phyloP scores from a whole-genome alignment of 2,888 invertebrate species.

The Hydropsyche betteni region DNA sequence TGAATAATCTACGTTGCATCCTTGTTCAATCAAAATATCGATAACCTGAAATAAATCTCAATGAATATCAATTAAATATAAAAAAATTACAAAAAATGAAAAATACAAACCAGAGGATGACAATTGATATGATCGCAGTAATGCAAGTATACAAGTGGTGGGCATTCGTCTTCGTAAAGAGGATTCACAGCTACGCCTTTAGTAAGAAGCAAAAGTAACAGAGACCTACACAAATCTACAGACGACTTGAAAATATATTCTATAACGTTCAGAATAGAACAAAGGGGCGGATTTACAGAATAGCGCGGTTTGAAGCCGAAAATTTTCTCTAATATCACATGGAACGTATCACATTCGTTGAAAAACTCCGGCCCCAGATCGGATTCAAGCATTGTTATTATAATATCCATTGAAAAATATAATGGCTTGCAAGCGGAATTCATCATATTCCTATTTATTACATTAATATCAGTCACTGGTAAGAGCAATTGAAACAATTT shows the following conservation, averaged over 20 bases:
- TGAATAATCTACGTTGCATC: constrained; percentile 62
- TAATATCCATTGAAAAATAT: constrained; percentile 60
- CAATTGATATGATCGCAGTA: constrained; percentile 57
- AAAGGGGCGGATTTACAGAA: constrained; percentile 59
- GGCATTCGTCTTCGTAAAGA: constrained; percentile 59
- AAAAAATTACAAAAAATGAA: neutral
- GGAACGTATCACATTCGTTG: constrained; percentile 58
- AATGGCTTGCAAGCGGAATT: constrained; percentile 61
- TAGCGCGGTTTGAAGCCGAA: constrained; percentile 57
- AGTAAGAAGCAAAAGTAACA: constrained; percentile 60
- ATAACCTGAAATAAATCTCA: constrained; percentile 57
- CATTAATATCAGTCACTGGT: constrained; percentile 55
- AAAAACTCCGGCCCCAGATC: constrained; percentile 62
- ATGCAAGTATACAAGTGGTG: constrained; percentile 62
- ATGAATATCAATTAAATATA: constrained; percentile 12
- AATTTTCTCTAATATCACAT: constrained; percentile 56
- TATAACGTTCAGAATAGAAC: constrained; percentile 60
- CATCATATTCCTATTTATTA: constrained; percentile 59
- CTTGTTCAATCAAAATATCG: constrained; percentile 59
- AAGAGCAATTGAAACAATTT: constrained; percentile 58
- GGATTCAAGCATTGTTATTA: constrained; percentile 59
- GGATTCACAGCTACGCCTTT: constrained; percentile 62
- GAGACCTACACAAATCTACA: constrained; percentile 58
- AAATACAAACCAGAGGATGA: constrained; percentile 60
- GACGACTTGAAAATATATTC: constrained; percentile 61